phyloP scores from a whole-genome alignment of 2,888 invertebrate species.

The Erebia aethiops region DNA sequence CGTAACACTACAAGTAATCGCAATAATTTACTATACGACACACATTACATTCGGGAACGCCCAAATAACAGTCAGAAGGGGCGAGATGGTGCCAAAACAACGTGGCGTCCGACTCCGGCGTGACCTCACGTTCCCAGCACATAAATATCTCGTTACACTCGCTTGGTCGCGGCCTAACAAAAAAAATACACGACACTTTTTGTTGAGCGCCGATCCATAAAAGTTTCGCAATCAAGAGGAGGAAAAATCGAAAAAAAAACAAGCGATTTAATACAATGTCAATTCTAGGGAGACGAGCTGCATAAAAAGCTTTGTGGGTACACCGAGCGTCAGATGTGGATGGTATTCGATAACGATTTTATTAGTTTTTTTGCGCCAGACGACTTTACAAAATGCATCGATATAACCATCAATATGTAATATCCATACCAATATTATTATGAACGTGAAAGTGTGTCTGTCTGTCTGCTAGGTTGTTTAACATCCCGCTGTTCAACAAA shows the following conservation, averaged over 20 bases:
- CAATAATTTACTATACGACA: slow-evolving; percentile 37
- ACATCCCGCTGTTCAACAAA: too few relatives aligned
- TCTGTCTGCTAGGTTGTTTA: too few relatives aligned
- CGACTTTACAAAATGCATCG: too few relatives aligned
- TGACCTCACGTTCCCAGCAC: slow-evolving; percentile 60
- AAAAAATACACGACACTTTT: slow-evolving; percentile 64
- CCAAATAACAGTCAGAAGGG: slow-evolving; percentile 53
- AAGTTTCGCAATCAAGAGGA: slow-evolving; percentile 70
- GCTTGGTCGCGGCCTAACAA: slow-evolving; percentile 54
- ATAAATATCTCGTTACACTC: slow-evolving; percentile 72
- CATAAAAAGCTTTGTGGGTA: slow-evolving; percentile 30
- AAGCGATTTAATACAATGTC: slow-evolving; percentile 51
- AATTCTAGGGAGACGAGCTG: slow-evolving; percentile 30
- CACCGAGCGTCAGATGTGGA: background rate
- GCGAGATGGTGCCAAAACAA: slow-evolving; percentile 49
- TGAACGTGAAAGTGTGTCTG: too few relatives aligned
- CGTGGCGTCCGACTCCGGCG: slow-evolving; percentile 51
- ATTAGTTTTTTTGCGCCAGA: background rate
- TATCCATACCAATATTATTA: too few relatives aligned
- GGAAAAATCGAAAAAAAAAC: slow-evolving; percentile 62
- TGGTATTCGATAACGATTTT: background rate
- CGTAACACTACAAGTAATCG: slow-evolving; percentile 27
- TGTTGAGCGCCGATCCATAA: slow-evolving; percentile 54
- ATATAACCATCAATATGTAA: too few relatives aligned
- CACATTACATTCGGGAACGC: slow-evolving; percentile 45